Evolutionary conservation across 2,113 vertebrate species (phyloP).

Genomic region (Phodopus roborovskii): DNA sequence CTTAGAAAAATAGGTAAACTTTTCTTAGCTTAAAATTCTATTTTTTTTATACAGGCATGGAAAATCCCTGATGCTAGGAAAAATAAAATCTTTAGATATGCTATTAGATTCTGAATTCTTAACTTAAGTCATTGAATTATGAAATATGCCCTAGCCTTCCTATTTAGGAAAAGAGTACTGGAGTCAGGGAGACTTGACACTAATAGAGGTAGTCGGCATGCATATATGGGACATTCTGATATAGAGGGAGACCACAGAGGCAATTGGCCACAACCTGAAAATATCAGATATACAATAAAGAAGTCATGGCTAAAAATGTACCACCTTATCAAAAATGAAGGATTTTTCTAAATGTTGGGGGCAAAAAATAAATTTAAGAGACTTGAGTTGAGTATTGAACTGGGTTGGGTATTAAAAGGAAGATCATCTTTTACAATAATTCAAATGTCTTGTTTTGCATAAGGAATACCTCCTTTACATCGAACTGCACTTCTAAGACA

Average conservation of each 20-base stretch:
- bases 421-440: background rate
- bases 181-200: background rate
- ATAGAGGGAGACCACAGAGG: background rate
- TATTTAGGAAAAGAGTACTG: background rate
- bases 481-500: background rate
- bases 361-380: background rate
- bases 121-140: background rate
- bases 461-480: background rate
- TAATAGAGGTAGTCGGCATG: background rate
- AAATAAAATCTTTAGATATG: background rate
- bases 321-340: background rate
- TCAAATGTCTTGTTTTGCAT: background rate
- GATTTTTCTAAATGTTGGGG: background rate
- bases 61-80: background rate
- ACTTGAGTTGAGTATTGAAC: background rate
- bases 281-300: background rate
- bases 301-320: background rate
- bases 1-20: background rate
- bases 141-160: background rate
- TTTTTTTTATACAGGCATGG: background rate
- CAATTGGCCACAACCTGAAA: background rate
- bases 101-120: background rate
- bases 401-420: background rate
- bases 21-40: background rate
- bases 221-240: background rate